Percentiles rank a stretch among this genome's conserved stretches.
phyloP scores from a whole-genome alignment of 1,140 invertebrate genomes.

The Trachymyrmex cornetzi region DNA sequence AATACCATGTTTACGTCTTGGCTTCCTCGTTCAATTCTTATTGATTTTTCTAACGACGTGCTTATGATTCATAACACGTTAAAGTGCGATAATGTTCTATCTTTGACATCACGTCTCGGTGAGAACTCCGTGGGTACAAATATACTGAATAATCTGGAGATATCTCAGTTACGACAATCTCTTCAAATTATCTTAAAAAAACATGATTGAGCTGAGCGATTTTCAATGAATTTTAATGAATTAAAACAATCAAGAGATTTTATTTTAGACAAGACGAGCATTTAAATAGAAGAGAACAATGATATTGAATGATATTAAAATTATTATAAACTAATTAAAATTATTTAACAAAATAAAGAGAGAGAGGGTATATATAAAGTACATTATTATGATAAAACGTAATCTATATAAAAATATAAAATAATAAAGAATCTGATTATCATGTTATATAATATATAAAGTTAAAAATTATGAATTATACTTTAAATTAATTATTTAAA shows the following conservation, averaged over 20 bases:
- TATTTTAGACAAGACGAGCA: background rate
- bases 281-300: background rate
- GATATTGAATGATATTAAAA: background rate
- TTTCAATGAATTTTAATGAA: background rate
- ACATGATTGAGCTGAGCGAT: background rate
- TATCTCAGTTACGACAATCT: background rate
- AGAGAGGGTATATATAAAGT: background rate
- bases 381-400: background rate
- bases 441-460: background rate
- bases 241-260: background rate
- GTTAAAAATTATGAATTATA: background rate
- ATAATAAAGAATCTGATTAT: constrained; percentile 2
- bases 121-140: background rate
- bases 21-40: constrained; percentile 23
- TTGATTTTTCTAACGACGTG: constrained; percentile 20
- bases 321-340: background rate
- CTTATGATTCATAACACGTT: constrained; percentile 33
- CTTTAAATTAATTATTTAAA: no score
- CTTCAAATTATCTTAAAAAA: constrained; percentile 18
- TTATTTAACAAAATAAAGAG: background rate
- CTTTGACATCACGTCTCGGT: background rate
- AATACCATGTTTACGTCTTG: background rate
- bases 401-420: background rate
- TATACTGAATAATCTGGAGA: background rate
- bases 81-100: constrained; percentile 40